phyloP scores from a whole-genome alignment of 2,797 vertebrate genomes.

The Anomalospiza imberbis region DNA sequence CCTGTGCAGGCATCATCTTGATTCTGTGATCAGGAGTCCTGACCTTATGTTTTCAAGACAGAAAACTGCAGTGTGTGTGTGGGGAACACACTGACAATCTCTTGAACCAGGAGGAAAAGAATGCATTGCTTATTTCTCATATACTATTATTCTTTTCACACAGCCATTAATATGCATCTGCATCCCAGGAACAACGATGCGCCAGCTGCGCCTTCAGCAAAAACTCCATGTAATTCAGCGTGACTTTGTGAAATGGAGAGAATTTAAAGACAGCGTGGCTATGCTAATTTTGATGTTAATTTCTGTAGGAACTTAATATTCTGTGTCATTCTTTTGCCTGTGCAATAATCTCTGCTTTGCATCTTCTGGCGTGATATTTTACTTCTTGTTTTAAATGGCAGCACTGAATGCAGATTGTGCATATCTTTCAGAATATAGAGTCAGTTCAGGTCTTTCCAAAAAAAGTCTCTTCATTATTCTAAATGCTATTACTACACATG shows the following conservation, averaged over 20 bases:
- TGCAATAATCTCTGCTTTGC: neutral
- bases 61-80: neutral
- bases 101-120: neutral
- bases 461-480: neutral
- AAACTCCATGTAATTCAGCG: neutral
- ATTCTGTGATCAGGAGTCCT: neutral
- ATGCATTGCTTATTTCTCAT: neutral
- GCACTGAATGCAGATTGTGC: neutral
- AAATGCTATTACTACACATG: neutral
- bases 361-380: neutral
- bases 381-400: neutral
- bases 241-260: neutral
- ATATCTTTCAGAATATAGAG: neutral
- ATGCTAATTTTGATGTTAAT: conserved; percentile 51
- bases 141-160: neutral
- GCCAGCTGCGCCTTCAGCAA: conserved; percentile 22
- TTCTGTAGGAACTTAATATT: conserved; percentile 36
- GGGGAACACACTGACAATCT: neutral
- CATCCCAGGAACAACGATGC: neutral
- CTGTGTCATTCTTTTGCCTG: neutral
- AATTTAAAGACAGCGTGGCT: conserved; percentile 11
- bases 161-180: conserved; percentile 13
- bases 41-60: neutral
- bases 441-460: neutral
- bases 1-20: neutral